Evolutionary conservation across 53 echinoderm and acorn worm species (phyloP).

Genomic region (Luidia sarsii): DNA sequence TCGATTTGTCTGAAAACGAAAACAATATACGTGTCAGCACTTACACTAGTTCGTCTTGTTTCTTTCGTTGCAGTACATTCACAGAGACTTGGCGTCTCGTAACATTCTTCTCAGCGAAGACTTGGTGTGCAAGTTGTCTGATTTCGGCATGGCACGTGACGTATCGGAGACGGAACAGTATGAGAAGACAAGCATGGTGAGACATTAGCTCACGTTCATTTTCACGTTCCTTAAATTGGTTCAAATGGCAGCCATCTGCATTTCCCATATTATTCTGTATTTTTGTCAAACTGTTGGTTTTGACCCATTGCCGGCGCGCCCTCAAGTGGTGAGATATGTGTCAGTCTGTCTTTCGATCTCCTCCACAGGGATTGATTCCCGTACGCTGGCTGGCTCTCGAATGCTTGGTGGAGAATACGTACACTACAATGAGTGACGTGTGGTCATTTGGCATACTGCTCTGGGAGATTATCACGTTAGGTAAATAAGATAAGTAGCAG

Average conservation of each 20-base stretch:
- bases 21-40: too few species aligned
- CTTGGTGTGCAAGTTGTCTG: conserved; percentile 36
- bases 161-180: conserved; percentile 40
- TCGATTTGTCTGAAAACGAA: too few species aligned
- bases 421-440: conserved; percentile 56
- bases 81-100: conserved; percentile 36
- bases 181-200: conserved; percentile 32
- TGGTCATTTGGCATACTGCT: conserved; percentile 57
- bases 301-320: too few species aligned
- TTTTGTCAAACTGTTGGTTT: not conserved
- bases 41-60: too few species aligned
- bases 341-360: too few species aligned
- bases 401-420: conserved; percentile 23
- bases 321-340: too few species aligned
- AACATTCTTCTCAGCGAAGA: conserved; percentile 25
- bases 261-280: not conserved
- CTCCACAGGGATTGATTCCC: conserved; percentile 17
- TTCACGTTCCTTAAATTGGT: not conserved
- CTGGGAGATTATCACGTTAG: conserved; percentile 53
- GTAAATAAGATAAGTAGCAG: conserved; percentile 24
- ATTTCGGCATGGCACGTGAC: conserved; percentile 41
- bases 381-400: conserved; percentile 46
- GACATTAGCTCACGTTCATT: not conserved
- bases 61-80: conserved; percentile 48
- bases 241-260: not conserved